Conservation (phyloP, 2,113 vertebrate species). For the Erythrocercus mccallii region DNA sequence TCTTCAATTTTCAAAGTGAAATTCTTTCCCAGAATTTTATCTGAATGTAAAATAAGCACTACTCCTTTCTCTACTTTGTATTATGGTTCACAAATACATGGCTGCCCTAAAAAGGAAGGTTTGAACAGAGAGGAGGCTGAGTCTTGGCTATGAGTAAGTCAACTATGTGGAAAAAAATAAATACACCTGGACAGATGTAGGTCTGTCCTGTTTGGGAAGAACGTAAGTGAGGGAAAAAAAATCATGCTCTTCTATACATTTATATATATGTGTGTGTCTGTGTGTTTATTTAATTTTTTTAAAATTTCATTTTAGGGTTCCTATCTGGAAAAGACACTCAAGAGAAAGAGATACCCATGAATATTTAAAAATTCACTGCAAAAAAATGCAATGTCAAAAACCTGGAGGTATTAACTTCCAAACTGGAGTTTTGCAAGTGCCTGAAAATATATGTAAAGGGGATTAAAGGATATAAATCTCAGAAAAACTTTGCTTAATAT, state of each 20-base stretch:
- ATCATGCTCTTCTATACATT: not conserved
- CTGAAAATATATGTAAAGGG: not conserved
- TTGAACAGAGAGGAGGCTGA: not conserved
- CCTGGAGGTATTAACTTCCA: not conserved
- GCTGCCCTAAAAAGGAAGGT: not conserved
- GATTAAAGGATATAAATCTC: not conserved
- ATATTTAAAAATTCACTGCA: not conserved
- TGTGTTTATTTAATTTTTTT: not conserved
- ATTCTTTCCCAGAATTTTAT: not conserved
- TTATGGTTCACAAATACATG: not conserved
- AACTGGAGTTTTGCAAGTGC: not conserved
- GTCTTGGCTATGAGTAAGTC: not conserved
- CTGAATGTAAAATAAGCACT: not conserved
- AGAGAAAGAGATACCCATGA: not conserved
- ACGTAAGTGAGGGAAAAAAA: not conserved
- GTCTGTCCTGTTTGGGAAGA: not conserved
- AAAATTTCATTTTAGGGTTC: not conserved
- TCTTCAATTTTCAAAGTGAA: not conserved
- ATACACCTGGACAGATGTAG: not conserved
- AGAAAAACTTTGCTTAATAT: not conserved
- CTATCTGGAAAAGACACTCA: not conserved
- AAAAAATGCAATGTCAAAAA: not conserved
- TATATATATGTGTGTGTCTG: rapidly evolving
- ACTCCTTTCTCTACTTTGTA: not conserved
- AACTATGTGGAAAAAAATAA: not conserved